Base-by-base conservation (phyloP, 2,888 invertebrate species). In the Pandemis corylana region DNA sequence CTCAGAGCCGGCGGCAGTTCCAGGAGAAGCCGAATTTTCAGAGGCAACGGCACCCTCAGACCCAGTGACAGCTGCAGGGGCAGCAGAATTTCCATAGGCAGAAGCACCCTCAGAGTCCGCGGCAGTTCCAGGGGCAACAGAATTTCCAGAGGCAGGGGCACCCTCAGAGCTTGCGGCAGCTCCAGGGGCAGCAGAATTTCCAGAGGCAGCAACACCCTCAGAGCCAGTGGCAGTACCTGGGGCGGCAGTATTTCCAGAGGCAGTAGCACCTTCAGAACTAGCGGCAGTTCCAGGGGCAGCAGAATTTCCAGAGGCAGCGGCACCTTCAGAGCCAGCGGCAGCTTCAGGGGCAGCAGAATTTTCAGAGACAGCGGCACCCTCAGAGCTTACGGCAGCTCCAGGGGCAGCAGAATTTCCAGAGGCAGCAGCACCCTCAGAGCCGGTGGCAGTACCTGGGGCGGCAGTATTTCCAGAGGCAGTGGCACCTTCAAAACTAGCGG, bases 121-220 rank as follows among this genome's bases (percentile, higher is more conserved):
- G 65, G 71, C n/a, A 20, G 71, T 41, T n/a, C 20, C 71, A 44
- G 74, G 28, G 28, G 59, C 12, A 75, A 56, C 65, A 76, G 65
- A 67, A 56, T 56, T 49, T 12, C 15, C 66, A 20, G 66, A 68
- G 7, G 46, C 65, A 61, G 67, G 20, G 7, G 70, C 70, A 20
- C 73, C 72, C 0, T 61, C 51, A 13, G 72, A 65, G 46, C 28
- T 0, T 7, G 7, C 28, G 28, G 13, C 28, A 10, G 49, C 20
- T 12, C 41, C 62, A 53, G 67, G 7, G 7, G 46, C 70, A 0
- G 28, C 28, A 36, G 28, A 36, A 36, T 36, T 36, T 36, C 28
- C 28, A 36, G 28, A 36, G 44, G 44, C 44, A 44, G 9, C 7
- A 7, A 9, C 44, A 44, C 9, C 44, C 9, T 5, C 46, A 53